phyloP scores from a whole-genome alignment of 2,113 vertebrate species.

The Castor canadensis region DNA sequence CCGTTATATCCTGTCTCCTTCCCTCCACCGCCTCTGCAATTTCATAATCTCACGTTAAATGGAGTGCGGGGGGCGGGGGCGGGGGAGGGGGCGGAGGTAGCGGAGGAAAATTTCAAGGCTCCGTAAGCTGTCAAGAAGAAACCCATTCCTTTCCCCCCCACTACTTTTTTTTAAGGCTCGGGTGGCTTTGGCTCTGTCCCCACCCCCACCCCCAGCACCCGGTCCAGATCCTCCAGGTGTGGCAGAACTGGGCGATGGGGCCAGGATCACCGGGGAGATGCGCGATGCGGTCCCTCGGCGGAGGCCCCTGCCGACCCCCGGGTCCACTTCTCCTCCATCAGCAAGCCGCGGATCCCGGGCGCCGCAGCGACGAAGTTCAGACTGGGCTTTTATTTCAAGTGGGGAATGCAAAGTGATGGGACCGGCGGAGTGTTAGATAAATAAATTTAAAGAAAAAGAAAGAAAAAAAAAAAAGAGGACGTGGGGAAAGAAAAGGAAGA shows the following conservation, averaged over 20 bases:
- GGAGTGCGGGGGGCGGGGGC: slow-evolving; percentile 71
- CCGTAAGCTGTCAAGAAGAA: slow-evolving; percentile 83
- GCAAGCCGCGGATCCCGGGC: slow-evolving; percentile 71
- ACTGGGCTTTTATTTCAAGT: slow-evolving; percentile 69
- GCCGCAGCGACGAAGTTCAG: slow-evolving; percentile 70
- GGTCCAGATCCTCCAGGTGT: slow-evolving; percentile 73
- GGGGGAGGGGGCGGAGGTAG: slow-evolving; percentile 69
- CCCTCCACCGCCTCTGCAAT: slow-evolving; percentile 84
- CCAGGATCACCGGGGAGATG: slow-evolving; percentile 65
- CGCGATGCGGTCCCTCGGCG: slow-evolving; percentile 65
- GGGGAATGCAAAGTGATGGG: not conserved
- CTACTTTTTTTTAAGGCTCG: slow-evolving; percentile 58
- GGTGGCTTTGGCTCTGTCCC: slow-evolving; percentile 72
- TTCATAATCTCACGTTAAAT: slow-evolving; percentile 84
- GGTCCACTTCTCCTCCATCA: slow-evolving; percentile 75
- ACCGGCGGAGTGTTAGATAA: not conserved
- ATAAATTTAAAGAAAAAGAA: not conserved
- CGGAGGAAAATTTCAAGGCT: slow-evolving; percentile 79
- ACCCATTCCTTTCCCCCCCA: not conserved
- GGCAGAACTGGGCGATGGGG: slow-evolving; percentile 66
- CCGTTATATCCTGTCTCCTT: slow-evolving; percentile 76
- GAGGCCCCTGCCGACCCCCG: slow-evolving; percentile 68
- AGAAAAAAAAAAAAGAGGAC: not conserved
- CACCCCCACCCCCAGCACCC: slow-evolving; percentile 52
- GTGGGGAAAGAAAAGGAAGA: not conserved